These are phyloP conservation scores for Egretta garzetta DNA, from an alignment of 2,113 vertebrate species.

Conservation along the genomic window DNA sequence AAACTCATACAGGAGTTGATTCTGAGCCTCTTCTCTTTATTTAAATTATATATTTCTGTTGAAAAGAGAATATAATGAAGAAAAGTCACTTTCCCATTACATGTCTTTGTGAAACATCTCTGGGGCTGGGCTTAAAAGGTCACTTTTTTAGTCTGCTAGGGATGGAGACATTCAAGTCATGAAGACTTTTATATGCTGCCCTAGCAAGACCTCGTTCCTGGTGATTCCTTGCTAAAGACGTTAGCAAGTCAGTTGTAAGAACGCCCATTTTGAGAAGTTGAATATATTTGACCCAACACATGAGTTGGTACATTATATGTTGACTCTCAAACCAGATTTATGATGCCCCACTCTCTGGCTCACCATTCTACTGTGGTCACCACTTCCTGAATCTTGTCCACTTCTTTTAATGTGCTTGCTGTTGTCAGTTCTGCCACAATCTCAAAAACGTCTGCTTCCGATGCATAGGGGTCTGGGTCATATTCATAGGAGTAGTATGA, in stretches of 20 bases:
- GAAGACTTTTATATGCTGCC: neutral
- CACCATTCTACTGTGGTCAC: constrained; percentile 59
- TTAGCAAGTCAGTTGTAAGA: neutral
- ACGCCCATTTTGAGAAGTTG: rapidly evolving
- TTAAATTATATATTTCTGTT: constrained; percentile 53
- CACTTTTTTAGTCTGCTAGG: neutral
- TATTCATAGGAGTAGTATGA: constrained; percentile 91
- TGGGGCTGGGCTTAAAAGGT: neutral
- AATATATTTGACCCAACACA: neutral
- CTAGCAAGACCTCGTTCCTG: neutral
- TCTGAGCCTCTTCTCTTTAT: constrained; percentile 46
- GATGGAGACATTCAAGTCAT: neutral
- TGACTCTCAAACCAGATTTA: neutral
- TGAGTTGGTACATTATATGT: rapidly evolving
- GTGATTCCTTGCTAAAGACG: neutral
- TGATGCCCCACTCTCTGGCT: neutral
- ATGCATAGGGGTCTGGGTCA: constrained; percentile 78
- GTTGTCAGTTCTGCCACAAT: constrained; percentile 38
- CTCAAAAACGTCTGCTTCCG: constrained; percentile 68
- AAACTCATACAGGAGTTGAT: constrained; percentile 22
- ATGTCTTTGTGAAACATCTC: rapidly evolving
- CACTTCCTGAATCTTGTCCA: neutral
- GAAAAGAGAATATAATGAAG: neutral
- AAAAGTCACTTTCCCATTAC: neutral
- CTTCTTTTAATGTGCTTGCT: neutral